Conservation (phyloP, 2,113 vertebrate species). For the Ondatra zibethicus region DNA sequence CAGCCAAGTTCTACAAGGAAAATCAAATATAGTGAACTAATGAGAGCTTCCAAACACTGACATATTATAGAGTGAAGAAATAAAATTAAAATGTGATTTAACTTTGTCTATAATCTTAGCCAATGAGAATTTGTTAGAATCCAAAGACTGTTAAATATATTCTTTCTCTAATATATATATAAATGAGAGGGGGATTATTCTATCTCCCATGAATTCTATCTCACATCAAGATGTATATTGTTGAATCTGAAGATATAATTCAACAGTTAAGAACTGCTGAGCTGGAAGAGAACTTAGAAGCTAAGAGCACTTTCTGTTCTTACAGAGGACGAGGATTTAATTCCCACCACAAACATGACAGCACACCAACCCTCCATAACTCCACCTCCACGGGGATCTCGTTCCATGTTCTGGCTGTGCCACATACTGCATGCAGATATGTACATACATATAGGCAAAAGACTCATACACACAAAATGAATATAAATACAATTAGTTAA, state of each 20-base stretch:
- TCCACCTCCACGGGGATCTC: background rate
- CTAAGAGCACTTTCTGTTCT: background rate
- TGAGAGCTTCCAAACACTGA: constrained; percentile 33
- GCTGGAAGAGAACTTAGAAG: background rate
- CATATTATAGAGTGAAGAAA: constrained; percentile 37
- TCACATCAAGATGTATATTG: background rate
- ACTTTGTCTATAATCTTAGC: background rate
- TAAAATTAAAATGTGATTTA: constrained; percentile 12
- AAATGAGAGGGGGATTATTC: background rate
- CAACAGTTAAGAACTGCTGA: background rate
- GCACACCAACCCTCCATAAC: background rate
- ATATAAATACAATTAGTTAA: background rate
- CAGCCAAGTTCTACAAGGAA: background rate
- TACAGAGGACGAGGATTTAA: background rate
- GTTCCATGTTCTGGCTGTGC: background rate
- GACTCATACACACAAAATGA: background rate
- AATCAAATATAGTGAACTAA: constrained; percentile 51
- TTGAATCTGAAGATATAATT: constrained; percentile 23
- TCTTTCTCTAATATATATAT: background rate
- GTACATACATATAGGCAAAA: background rate
- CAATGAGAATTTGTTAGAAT: constrained; percentile 10
- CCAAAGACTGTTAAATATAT: background rate
- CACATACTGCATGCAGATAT: background rate
- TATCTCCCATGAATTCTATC: background rate
- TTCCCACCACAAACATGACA: background rate